phyloP scores from a whole-genome alignment of 2,113 vertebrate genomes.

The Austrofundulus limnaeus region DNA sequence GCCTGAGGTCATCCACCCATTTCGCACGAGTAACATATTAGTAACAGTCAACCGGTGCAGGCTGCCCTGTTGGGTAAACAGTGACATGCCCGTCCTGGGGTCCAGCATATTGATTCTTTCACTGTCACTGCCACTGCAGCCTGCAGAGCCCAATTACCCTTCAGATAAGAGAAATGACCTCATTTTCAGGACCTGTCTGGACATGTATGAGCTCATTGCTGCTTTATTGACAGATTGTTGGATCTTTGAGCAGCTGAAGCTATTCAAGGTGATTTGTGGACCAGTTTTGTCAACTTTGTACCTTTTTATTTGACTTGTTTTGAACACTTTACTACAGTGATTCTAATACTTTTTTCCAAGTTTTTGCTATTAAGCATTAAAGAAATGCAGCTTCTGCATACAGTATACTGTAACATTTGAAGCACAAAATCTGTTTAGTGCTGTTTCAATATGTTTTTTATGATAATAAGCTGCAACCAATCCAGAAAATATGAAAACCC shows the following conservation, averaged over 20 bases:
- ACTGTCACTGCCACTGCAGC: slow-evolving; percentile 7
- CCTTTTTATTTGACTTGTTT: not conserved
- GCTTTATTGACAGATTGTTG: slow-evolving; percentile 34
- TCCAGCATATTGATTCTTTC: slow-evolving; percentile 42
- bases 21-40: slow-evolving; percentile 51
- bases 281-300: slow-evolving; percentile 29
- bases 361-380: not conserved
- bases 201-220: slow-evolving; percentile 45
- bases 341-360: not conserved
- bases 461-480: too few species aligned
- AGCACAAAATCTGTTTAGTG: not conserved
- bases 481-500: not conserved
- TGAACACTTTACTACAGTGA: not conserved
- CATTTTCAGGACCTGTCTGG: slow-evolving; percentile 57
- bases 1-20: slow-evolving; percentile 10
- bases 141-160: slow-evolving; percentile 39
- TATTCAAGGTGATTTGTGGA: slow-evolving; percentile 3
- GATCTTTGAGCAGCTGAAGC: slow-evolving; percentile 15
- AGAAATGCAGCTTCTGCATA: not conserved
- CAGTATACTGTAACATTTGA: not conserved
- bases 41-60: slow-evolving; percentile 7
- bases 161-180: slow-evolving; percentile 59
- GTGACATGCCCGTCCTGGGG: slow-evolving; percentile 1
- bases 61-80: slow-evolving; percentile 23
- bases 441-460: not conserved